Evolutionary conservation across 2,113 vertebrate species (phyloP).

Genomic region (Papio anubis): DNA sequence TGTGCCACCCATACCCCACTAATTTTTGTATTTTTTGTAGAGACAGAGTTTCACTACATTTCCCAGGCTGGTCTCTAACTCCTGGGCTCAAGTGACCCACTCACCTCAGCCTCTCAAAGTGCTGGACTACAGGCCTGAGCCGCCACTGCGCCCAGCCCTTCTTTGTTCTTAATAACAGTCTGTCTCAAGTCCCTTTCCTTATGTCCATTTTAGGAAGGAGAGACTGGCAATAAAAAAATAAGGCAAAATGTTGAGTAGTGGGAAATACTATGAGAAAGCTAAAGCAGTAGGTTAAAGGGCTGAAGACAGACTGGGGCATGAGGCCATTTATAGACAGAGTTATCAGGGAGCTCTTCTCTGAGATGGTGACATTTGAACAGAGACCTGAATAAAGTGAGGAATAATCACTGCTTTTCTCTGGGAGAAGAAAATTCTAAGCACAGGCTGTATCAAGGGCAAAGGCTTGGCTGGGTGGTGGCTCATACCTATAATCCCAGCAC

Average conservation of each 20-base stretch:
- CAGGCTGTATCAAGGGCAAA: not conserved
- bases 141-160: not conserved
- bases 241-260: not conserved
- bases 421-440: not conserved
- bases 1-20: not conserved
- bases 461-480: no score
- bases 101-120: not conserved
- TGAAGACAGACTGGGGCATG: not conserved
- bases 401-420: not conserved
- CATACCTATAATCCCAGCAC: no score
- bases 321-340: not conserved
- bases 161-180: not conserved
- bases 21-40: not conserved
- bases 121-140: not conserved
- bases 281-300: not conserved
- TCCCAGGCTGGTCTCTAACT: not conserved
- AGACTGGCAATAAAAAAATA: not conserved
- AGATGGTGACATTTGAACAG: not conserved
- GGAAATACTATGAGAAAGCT: conserved; percentile 5
- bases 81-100: not conserved
- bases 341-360: not conserved
- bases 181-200: not conserved
- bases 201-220: not conserved
- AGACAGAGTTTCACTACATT: not conserved
- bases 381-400: not conserved